Evolutionary conservation across 2,888 invertebrate species (phyloP).

Genomic region (Amphipoea oculea): DNA sequence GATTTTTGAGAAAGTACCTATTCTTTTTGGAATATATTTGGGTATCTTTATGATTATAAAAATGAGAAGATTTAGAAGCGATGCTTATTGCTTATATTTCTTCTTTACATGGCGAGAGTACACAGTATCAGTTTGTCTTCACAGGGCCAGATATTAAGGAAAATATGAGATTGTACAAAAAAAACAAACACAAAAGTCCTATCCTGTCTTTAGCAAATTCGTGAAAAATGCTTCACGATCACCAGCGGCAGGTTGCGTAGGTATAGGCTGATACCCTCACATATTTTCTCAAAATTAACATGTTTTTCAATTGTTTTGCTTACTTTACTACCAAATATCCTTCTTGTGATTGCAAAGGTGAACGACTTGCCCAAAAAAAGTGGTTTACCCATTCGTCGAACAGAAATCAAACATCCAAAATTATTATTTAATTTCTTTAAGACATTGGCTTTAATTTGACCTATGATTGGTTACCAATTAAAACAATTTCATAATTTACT

Average conservation of each 20-base stretch:
- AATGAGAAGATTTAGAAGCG: no score
- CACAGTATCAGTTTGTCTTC: not conserved
- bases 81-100: no score
- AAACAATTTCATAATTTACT: not conserved
- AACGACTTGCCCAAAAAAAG: constrained; percentile 55
- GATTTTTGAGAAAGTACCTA: not conserved
- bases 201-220: not conserved
- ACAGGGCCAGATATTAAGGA: not conserved
- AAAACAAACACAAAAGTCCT: not conserved
- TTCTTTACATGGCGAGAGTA: no score
- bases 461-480: not conserved
- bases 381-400: constrained; percentile 35
- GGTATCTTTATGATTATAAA: not conserved
- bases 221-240: not conserved
- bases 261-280: not conserved
- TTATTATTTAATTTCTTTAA: constrained; percentile 2
- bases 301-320: constrained; percentile 13
- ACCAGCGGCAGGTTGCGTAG: not conserved
- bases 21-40: not conserved
- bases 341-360: constrained; percentile 34
- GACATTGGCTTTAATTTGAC: not conserved
- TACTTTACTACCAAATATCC: constrained; percentile 35
- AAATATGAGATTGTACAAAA: not conserved
- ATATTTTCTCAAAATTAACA: not conserved
- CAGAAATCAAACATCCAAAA: constrained; percentile 28